phyloP scores from a whole-genome alignment of 1,140 invertebrate genomes.

The Himalopsyche phryganea region DNA sequence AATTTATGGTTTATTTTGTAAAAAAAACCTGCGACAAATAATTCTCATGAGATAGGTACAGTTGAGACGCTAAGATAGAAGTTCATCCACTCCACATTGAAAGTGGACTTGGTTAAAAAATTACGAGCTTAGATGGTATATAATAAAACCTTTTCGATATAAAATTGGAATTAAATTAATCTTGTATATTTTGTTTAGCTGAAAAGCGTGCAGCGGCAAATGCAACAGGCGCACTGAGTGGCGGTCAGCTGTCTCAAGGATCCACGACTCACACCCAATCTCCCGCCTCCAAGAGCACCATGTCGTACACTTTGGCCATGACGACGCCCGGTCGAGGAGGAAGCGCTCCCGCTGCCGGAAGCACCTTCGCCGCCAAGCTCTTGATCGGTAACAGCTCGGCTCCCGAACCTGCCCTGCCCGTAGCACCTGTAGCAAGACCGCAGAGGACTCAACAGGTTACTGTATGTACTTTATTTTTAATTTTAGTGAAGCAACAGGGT shows the following conservation, averaged over 20 bases:
- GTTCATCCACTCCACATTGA: no score
- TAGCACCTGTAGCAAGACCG: background rate
- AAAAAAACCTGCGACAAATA: no score
- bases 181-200: no score
- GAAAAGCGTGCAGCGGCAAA: conserved; percentile 42
- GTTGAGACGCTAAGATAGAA: no score
- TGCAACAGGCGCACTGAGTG: conserved; percentile 32
- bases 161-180: no score
- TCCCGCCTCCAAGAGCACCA: conserved; percentile 60
- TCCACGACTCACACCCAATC: conserved; percentile 35
- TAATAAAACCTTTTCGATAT: no score
- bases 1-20: no score
- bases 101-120: no score
- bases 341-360: conserved; percentile 40
- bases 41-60: no score
- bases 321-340: conserved; percentile 50
- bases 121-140: no score
- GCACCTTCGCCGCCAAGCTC: conserved; percentile 62
- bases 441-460: background rate
- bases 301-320: conserved; percentile 61
- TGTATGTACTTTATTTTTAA: background rate
- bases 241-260: conserved; percentile 18
- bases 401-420: background rate
- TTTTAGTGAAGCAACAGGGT: no score
- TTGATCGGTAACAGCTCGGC: conserved; percentile 21